Evolutionary conservation across 2,113 vertebrate genomes (phyloP), one percentile per base, ranked within the genome.

Genomic region (Grammomys dolichurus): DNA sequence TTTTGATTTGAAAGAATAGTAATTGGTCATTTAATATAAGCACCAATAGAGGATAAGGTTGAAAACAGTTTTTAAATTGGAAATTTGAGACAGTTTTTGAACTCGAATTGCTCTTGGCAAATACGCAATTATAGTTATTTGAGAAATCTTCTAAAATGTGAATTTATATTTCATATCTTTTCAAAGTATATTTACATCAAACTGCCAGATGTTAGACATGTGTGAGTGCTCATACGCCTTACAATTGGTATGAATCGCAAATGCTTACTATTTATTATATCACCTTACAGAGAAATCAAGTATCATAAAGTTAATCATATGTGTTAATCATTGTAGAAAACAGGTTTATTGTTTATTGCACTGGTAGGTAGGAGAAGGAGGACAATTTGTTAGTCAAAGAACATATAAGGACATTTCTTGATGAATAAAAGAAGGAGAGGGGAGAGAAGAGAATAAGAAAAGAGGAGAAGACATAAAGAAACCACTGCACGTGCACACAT

Each of bases 121-220:
- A 76, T 93, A 91, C 3, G 7, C 87, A 96, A 93, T 94, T 94
- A 87, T 77, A 33, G 82, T 90, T 93, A 95, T 91, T 80, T 87
- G 24, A 86, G 77, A 89, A 94, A 76, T 65, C 26, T 46, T 95
- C 95, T 67, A 77, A 91, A 90, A 90, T 48, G 31, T 92, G 69
- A 94, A 60, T 85, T 93, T 73, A 87, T 65, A 92, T 95, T 96
- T 89, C n/a, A 90, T 72, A 91, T 51, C 80, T 95, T 95, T 96
- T 93, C 75, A 96, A 89, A 82, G 36, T 90, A 12, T 87, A 69
- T 93, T 65, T 90, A 87, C 43, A 81, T 87, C 67, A 89, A 91
- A 69, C n/a, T 65, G 76, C 43, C 65, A 86, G 90, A 94, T 93
- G 76, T 96, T 95, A 43, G 36, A 56, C 93, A 20, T 94, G 60